Evolutionary conservation across 2,797 vertebrate genomes (phyloP), one percentile per base, ranked within the genome.

Genomic region (Phoebastria nigripes): DNA sequence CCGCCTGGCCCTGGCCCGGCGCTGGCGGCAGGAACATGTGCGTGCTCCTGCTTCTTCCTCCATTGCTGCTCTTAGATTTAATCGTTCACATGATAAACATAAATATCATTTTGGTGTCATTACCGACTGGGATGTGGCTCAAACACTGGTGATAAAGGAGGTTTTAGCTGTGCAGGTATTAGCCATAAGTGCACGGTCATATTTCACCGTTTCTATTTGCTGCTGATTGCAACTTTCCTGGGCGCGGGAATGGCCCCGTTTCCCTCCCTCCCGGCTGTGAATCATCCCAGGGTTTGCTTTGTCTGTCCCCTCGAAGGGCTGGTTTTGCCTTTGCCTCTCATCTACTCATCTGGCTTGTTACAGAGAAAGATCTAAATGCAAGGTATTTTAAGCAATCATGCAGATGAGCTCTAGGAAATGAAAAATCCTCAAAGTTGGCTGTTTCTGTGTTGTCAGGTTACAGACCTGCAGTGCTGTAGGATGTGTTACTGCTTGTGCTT

Each of bases 151-250:
- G 33, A 12, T 6, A 20, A 44, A 37, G 44, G 70, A 21, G 42
- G 70, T 15, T 42, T 37, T 11, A 39, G 41, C 51, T 3, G 35
- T 7, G 58, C 66, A 21, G 59, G 33, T 21, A 14, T 37, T 6
- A 56, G 67, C 52, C 41, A 0, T 19, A 6, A 17, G 52, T 2
- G 33, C 7, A 16, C 26, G 2, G 44, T 17, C n/a, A 0, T 17
- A 10, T 31, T 22, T 31, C 61, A 33, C 51, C 6, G 2, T 11
- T 55, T 25, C 54, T 33, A 2, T 56, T 35, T 33, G 58, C 78
- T 33, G 46, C 29, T 8, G 62, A 11, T 13, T 42, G 59, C 37
- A 31, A 9, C 33, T 20, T 42, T 7, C 39, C 44, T 1, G 16
- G 70, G 54, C 0, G 2, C 5, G 1, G 49, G 78, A 14, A 21